phyloP scores from a whole-genome alignment of 1,140 invertebrate species.

The Bombyx mandarina region DNA sequence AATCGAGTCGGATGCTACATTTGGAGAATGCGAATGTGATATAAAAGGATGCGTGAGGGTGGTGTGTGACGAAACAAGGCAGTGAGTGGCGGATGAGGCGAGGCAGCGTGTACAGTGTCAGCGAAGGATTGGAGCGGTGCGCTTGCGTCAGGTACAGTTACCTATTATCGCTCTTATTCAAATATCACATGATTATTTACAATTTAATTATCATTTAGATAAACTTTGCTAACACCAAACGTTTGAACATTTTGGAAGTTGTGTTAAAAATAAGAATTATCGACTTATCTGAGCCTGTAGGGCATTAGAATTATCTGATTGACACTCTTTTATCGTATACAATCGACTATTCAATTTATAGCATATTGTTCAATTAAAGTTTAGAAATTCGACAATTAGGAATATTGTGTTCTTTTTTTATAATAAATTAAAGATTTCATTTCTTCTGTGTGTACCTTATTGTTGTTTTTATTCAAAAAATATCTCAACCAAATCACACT shows the following conservation, averaged over 20 bases:
- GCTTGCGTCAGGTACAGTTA: constrained; percentile 48
- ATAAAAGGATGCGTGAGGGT: constrained; percentile 18
- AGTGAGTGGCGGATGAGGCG: constrained; percentile 48
- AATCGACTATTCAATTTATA: too few relatives aligned
- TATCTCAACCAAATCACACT: too few relatives aligned
- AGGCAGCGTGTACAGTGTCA: constrained; percentile 59
- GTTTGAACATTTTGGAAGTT: neutral
- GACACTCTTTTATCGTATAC: too few relatives aligned
- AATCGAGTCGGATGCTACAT: neutral
- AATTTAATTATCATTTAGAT: neutral
- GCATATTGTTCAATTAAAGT: too few relatives aligned
- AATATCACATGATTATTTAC: neutral
- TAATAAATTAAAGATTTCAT: too few relatives aligned
- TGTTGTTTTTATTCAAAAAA: too few relatives aligned
- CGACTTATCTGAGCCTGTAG: too few relatives aligned
- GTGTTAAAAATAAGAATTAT: neutral
- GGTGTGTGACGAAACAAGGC: constrained; percentile 26
- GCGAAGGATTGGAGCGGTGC: constrained; percentile 63
- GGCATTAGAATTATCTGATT: too few relatives aligned
- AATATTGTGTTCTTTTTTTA: too few relatives aligned
- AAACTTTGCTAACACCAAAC: neutral
- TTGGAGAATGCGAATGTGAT: constrained; percentile 14
- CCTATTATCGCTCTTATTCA: neutral
- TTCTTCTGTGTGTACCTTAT: too few relatives aligned
- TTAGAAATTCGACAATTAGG: too few relatives aligned